Conservation (phyloP, 1,140 invertebrate species). For the Pantala flavescens region DNA sequence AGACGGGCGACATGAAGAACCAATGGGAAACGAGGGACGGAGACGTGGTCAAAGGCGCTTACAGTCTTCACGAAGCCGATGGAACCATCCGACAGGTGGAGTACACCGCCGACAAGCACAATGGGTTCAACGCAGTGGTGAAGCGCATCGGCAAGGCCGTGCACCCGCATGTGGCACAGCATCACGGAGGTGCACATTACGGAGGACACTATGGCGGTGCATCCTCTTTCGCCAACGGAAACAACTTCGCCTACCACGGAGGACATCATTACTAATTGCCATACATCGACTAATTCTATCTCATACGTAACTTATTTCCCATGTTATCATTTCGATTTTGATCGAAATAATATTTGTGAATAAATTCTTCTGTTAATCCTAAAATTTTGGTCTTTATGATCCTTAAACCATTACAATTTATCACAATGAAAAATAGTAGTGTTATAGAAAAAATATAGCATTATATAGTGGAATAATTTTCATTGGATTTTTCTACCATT, state of each 20-base stretch:
- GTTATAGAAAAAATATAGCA: no score
- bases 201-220: conserved; percentile 18
- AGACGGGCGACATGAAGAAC: conserved; percentile 27
- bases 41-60: conserved; percentile 23
- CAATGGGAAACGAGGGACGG: conserved; percentile 23
- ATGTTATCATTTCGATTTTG: no score
- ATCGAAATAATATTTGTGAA: no score
- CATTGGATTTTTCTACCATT: no score
- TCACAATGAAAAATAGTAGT: no score
- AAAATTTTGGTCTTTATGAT: no score
- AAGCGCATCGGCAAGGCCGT: conserved; percentile 39
- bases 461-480: no score
- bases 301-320: no score
- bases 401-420: no score
- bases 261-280: not conserved
- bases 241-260: conserved; percentile 28
- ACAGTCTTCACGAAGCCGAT: conserved; percentile 38
- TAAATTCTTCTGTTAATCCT: no score
- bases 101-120: conserved; percentile 36
- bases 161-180: conserved; percentile 13
- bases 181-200: not conserved
- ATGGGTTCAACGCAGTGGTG: conserved; percentile 57
- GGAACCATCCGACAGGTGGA: conserved; percentile 35
- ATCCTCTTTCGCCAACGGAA: conserved; percentile 35
- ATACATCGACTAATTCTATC: no score